A percentile compares a stretch with the other conserved stretches of the same genome.
Evolutionary conservation across 2,888 invertebrate species (phyloP).

Genomic region (Augochlorella aurata): DNA sequence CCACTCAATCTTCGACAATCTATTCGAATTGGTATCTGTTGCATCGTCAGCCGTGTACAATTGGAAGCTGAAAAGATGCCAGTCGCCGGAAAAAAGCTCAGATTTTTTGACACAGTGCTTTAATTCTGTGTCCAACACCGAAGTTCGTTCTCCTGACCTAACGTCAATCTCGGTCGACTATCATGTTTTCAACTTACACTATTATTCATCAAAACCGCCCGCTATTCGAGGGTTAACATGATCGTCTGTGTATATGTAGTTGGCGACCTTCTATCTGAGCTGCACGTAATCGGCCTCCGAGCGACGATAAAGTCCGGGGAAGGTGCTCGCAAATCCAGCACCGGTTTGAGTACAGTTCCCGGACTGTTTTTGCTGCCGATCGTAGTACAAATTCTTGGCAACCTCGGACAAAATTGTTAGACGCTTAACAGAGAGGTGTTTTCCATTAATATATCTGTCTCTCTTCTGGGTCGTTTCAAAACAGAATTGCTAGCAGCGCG

Average conservation of each 20-base stretch:
- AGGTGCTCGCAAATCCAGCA: neutral
- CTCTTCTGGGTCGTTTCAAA: neutral
- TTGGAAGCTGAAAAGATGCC: neutral
- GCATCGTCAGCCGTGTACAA: neutral
- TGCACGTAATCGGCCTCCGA: constrained; percentile 25
- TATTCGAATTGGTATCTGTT: neutral
- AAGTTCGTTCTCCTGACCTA: neutral
- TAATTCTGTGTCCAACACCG: neutral
- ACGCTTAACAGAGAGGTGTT: constrained; percentile 24
- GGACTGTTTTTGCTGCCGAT: constrained; percentile 51
- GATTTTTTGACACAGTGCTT: neutral
- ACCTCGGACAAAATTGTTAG: constrained; percentile 36
- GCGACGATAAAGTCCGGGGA: constrained; percentile 4
- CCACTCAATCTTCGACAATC: neutral
- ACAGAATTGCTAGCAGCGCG: neutral
- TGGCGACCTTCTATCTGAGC: constrained; percentile 43
- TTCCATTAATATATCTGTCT: constrained; percentile 31
- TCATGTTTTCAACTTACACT: neutral
- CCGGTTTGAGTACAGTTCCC: neutral
- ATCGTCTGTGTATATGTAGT: constrained; percentile 37
- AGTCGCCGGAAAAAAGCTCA: neutral
- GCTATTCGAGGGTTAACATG: constrained; percentile 8
- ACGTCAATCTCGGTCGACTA: neutral
- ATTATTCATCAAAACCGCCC: neutral
- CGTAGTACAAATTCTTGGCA: constrained; percentile 10